Base-by-base conservation (phyloP, 92 coral and sea anemone genomes). In the Hydrozoanthus gracilis region DNA sequence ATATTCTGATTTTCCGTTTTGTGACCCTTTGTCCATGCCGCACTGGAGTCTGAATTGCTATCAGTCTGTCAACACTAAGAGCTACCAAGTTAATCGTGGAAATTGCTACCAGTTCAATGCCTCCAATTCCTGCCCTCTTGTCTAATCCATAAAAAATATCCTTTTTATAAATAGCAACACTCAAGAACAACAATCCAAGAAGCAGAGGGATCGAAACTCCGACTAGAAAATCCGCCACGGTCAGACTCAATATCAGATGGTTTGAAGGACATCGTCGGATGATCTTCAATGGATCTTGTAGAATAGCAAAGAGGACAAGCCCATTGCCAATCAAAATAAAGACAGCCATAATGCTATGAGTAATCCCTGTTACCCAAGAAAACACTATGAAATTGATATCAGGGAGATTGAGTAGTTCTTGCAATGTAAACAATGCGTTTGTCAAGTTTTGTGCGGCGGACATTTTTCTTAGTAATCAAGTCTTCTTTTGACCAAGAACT, bases 171-270 rank as follows among this genome's bases (percentile, higher is more conserved):
- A 17, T 10, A 15, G 58, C 78, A 51, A 12, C 55, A 74, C 20
- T 2, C 58, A 74, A 3, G 10, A 5, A n/a, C 58, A 56, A 74
- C 58, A 10, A n/a, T 49, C 56, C 60, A 12, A 4, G n/a, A 13
- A n/a, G 7, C 8, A 48, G 9, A 74, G 58, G 8, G 44, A 17
- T 13, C 12, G 27, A 3, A 10, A 74, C 61, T 3, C 61, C 78
- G 13, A 74, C 78, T 46, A 74, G 5, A 56, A 56, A 60, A 3
- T 77, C 83, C 13, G 83, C 70, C 12, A 44, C 67, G 2, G 70
- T 69, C 4, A 78, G 46, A 61, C 83, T 78, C 69, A 78, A 56
- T 3, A 78, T 69, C 15, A 78, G 52, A 13, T 78, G 83, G 44
- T 78, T 78, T 1, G 83, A 78, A 35, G 70, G 70, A 14, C 10